phyloP scores from a whole-genome alignment of 2,888 invertebrate species.

The Magallana nippona region DNA sequence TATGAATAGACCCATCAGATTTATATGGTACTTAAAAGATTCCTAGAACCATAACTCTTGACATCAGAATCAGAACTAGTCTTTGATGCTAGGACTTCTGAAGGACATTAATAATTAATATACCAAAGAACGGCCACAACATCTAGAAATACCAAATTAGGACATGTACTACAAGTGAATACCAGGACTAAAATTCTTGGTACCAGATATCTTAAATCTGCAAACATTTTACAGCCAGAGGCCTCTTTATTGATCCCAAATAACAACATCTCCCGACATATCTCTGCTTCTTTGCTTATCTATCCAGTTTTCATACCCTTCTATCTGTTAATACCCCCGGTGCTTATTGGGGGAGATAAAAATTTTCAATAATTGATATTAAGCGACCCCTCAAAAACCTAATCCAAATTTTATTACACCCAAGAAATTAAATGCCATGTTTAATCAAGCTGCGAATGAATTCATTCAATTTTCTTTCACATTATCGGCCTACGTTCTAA shows the following conservation, averaged over 20 bases:
- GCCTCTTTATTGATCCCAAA: neutral
- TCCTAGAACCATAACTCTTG: no score
- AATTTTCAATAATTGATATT: conserved; percentile 23
- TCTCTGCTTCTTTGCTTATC: neutral
- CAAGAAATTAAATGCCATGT: neutral
- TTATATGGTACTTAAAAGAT: no score
- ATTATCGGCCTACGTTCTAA: neutral
- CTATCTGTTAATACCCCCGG: neutral
- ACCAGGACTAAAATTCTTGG: neutral
- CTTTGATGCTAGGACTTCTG: no score
- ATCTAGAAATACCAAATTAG: no score
- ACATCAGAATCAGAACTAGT: no score
- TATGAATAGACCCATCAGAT: no score
- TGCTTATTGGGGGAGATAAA: conserved; percentile 1
- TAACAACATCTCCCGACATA: neutral
- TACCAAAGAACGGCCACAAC: no score
- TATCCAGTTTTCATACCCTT: neutral
- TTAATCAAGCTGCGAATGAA: neutral
- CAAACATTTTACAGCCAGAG: neutral
- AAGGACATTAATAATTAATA: no score
- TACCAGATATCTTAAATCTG: neutral
- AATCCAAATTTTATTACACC: conserved; percentile 7
- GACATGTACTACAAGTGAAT: no score
- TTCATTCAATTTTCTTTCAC: neutral
- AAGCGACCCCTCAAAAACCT: conserved; percentile 17